These are phyloP conservation scores for Suncus etruscus DNA, from an alignment of 2,113 vertebrate genomes.

Conservation along the genomic window DNA sequence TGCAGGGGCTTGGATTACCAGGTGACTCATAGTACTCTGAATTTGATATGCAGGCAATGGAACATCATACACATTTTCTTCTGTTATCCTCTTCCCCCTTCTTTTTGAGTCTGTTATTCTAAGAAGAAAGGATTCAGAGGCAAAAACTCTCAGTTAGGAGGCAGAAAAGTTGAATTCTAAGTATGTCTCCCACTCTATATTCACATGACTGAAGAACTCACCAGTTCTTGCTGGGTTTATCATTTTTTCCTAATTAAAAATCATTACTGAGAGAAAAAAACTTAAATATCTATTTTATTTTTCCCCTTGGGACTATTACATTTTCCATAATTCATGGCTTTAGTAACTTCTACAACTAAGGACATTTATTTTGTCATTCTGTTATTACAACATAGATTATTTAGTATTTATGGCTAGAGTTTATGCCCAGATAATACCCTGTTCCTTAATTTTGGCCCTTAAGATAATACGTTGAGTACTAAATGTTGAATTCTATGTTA, in stretches of 20 bases:
- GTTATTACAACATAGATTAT: neutral
- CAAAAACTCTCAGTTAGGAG: constrained; percentile 25
- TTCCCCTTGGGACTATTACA: constrained; percentile 3
- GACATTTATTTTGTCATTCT: constrained; percentile 26
- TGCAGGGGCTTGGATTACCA: constrained; percentile 1
- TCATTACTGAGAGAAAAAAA: neutral
- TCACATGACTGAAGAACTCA: neutral
- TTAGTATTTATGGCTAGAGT: neutral
- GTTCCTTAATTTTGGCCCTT: neutral
- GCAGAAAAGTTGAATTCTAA: neutral
- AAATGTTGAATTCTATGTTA: no score
- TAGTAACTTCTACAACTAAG: neutral
- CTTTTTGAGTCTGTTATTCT: constrained; percentile 37
- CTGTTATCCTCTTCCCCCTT: constrained; percentile 34
- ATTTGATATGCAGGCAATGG: neutral
- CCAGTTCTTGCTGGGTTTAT: neutral
- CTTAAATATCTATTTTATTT: neutral
- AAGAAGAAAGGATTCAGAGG: neutral
- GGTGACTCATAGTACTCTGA: neutral
- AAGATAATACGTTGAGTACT: no score
- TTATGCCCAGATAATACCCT: neutral
- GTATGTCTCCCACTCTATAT: neutral
- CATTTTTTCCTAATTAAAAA: constrained; percentile 15
- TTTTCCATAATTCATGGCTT: neutral
- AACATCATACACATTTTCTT: neutral